Percentiles rank a stretch among this genome's conserved stretches.
Evolutionary conservation across 2,888 invertebrate genomes (phyloP).

Genomic region (Anarsia innoxiella): DNA sequence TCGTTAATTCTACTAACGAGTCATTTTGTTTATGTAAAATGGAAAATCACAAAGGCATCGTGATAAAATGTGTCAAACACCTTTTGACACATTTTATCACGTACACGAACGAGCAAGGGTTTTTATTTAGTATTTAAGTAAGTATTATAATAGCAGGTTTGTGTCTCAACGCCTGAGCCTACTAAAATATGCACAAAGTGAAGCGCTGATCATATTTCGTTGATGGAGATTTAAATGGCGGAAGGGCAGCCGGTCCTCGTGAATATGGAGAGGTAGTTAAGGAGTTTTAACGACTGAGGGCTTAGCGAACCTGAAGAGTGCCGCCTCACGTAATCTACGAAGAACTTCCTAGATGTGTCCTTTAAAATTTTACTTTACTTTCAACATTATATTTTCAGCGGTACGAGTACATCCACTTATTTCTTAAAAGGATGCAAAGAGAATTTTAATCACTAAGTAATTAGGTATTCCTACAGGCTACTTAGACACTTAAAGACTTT

Average conservation of each 20-base stretch:
- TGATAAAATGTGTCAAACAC: slow-evolving; percentile 8
- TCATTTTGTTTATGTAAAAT: slow-evolving; percentile 29
- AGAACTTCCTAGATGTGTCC: slow-evolving; percentile 32
- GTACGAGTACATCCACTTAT: no score
- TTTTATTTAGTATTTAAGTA: slow-evolving; percentile 9
- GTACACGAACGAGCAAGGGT: slow-evolving; percentile 3
- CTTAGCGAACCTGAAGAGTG: slow-evolving; percentile 33
- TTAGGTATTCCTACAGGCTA: no score
- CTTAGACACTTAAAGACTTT: no score
- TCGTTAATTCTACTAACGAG: slow-evolving; percentile 25
- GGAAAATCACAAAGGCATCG: slow-evolving; percentile 13
- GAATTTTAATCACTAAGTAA: no score
- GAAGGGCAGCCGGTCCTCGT: slow-evolving; percentile 31
- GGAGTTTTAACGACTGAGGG: slow-evolving; percentile 47
- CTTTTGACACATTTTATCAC: no score
- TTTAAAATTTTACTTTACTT: slow-evolving; percentile 26
- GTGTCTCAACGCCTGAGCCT: slow-evolving; percentile 14
- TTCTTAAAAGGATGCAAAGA: no score
- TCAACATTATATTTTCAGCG: no score
- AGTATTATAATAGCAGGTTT: slow-evolving; percentile 8
- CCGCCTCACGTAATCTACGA: slow-evolving; percentile 29
- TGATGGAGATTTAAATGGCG: slow-evolving; percentile 36
- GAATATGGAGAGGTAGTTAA: slow-evolving; percentile 44
- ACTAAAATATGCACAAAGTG: slow-evolving; percentile 26
- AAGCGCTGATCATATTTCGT: slow-evolving; percentile 29